A percentile compares a stretch with the other conserved stretches of the same genome.
Evolutionary conservation across 2,888 invertebrate genomes (phyloP).

Genomic region (Pristionchus fissidentatus): DNA sequence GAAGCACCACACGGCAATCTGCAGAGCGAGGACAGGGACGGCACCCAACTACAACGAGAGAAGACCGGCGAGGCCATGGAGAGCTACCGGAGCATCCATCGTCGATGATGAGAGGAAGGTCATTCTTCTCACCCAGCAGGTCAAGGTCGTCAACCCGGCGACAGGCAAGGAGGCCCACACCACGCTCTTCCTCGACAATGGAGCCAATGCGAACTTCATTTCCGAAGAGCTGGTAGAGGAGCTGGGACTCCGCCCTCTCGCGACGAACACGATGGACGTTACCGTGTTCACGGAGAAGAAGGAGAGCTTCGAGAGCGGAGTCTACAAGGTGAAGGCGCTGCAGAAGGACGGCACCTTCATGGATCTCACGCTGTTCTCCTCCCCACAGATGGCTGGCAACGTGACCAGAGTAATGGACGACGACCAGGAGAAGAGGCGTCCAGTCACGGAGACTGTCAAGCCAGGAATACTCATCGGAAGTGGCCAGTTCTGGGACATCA

Average conservation of each 20-base stretch:
- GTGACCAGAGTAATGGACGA: background rate
- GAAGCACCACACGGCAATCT: background rate
- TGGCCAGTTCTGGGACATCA: constrained; percentile 9
- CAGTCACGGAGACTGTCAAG: background rate
- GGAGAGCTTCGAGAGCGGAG: background rate
- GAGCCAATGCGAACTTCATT: background rate
- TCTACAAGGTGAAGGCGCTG: background rate
- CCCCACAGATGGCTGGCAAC: background rate
- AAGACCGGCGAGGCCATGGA: background rate
- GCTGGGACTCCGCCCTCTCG: background rate
- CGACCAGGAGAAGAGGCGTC: background rate
- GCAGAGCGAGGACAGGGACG: background rate
- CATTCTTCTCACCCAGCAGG: background rate
- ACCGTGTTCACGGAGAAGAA: background rate
- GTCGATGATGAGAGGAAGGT: background rate
- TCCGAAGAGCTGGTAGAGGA: background rate
- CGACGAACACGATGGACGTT: background rate
- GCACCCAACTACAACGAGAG: background rate
- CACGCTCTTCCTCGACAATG: background rate
- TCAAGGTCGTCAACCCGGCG: background rate
- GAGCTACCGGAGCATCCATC: background rate
- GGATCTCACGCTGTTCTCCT: background rate
- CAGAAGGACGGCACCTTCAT: background rate
- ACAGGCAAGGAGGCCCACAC: background rate
- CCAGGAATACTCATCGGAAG: constrained; percentile 3